Base-by-base conservation (phyloP, 2,113 vertebrate species). In the Trachemys scripta region DNA sequence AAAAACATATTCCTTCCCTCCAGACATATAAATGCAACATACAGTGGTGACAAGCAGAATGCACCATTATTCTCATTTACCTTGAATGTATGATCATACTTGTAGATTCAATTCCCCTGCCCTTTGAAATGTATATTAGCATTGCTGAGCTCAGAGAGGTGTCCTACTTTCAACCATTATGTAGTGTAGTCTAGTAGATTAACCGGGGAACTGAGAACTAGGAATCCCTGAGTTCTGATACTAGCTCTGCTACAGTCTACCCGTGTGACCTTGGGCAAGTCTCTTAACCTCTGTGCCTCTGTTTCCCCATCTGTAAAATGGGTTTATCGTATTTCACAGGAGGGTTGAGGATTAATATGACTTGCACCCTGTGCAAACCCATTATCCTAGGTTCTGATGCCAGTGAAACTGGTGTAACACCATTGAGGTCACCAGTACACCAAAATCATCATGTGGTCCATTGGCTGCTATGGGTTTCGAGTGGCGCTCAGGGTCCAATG, bases 141-240 rank as follows among this genome's bases (percentile, higher is more conserved):
- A 57, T 88, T 65, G 91, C 84, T 50, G 79, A 82, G 82, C 62
- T 78, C 59, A 91, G 85, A 85, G 82, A 91, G 86, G 80, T 89
- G 92, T 87, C 87, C 86, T 7, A 42, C 84, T 29, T 80, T 69
- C 84, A 69, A 1, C 56, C 6, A 82, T 31, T 10, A 8, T 1
- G 38, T 8, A 5, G 87, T 6, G 35, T 80, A 84, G 92, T 84
- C 50, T 92, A 88, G 62, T 57, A 88, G 59, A 89, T 76, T 24
- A 1, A 47, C 65, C 25, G 3, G 53, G 88, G 86, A 51, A 81
- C 81, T 47, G 83, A 22, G 53, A 59, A 59, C 87, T 20, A 79
- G 83, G 82, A n/a, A 59, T 0, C 6, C 0, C 47, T n/a, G 88
- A 53, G 4, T 90, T 83, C 59, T 17, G 3, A 85, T 31, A 19